A percentile compares a stretch with the other conserved stretches of the same genome.
phyloP scores from a whole-genome alignment of 2,113 vertebrate species.

The Clarias gariepinus region DNA sequence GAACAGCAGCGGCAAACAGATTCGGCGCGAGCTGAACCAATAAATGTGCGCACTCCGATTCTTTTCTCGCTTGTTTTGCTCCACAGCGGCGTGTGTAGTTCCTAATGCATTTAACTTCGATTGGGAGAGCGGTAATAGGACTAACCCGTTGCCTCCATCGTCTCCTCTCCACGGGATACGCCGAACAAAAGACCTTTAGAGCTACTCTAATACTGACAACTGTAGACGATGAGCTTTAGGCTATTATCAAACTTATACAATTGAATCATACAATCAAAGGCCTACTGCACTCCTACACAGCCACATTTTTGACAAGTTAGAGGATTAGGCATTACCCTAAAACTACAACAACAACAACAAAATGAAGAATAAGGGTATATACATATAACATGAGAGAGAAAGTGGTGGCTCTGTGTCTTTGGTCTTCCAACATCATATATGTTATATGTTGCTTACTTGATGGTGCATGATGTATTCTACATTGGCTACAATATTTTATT shows the following conservation, averaged over 20 bases:
- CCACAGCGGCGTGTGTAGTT: conserved; percentile 64
- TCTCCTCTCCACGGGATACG: conserved; percentile 64
- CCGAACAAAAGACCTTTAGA: conserved; percentile 57
- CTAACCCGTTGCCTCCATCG: conserved; percentile 71
- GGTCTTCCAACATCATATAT: not conserved
- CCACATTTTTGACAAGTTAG: conserved; percentile 15
- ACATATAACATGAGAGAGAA: too few species aligned
- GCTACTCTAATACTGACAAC: conserved; percentile 38
- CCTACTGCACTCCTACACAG: conserved; percentile 51
- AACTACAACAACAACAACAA: not conserved
- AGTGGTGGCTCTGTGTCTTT: not conserved
- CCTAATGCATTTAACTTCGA: conserved; percentile 78
- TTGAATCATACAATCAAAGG: conserved; percentile 29
- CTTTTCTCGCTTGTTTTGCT: conserved; percentile 65
- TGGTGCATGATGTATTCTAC: not conserved
- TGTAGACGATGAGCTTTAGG: conserved; percentile 38
- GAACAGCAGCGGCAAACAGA: conserved; percentile 68
- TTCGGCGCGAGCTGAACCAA: conserved; percentile 73
- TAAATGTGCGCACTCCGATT: conserved; percentile 72
- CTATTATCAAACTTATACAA: conserved; percentile 37
- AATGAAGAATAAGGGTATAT: not conserved
- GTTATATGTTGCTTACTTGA: not conserved
- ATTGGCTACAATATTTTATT: not conserved
- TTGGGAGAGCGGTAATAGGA: conserved; percentile 70
- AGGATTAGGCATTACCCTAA: conserved; percentile 17